Conservation (phyloP, 2,888 invertebrate genomes). For the Folsomia manolachei region DNA sequence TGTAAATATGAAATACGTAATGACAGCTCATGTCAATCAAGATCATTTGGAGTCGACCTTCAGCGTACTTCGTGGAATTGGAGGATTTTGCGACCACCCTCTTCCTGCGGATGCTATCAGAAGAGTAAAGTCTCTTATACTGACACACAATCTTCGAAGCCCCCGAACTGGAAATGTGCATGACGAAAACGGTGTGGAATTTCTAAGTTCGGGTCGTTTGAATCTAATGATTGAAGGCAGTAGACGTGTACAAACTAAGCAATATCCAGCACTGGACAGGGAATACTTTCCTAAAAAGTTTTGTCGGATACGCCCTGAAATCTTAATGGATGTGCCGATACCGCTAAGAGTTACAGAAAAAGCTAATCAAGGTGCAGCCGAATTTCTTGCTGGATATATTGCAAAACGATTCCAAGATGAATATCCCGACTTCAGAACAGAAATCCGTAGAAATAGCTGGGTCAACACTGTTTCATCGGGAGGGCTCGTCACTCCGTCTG, state of each 20-base stretch:
- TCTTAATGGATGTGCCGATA: neutral
- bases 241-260: neutral
- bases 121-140: slow-evolving; percentile 12
- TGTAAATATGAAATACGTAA: neutral
- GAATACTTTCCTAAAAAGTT: neutral
- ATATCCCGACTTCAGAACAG: neutral
- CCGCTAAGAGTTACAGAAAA: neutral
- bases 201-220: neutral
- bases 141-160: slow-evolving; percentile 5
- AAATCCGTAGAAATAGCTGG: neutral
- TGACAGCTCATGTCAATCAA: slow-evolving; percentile 23
- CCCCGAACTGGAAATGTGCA: neutral
- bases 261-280: neutral
- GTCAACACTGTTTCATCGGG: neutral
- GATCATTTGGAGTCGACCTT: slow-evolving; percentile 22
- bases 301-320: neutral
- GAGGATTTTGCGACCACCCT: slow-evolving; percentile 7
- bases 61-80: slow-evolving; percentile 8
- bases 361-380: neutral
- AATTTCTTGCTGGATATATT: slow-evolving; percentile 14
- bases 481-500: neutral
- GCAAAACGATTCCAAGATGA: neutral
- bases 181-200: neutral
- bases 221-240: neutral
- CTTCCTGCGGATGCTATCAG: slow-evolving; percentile 12